Conservation (phyloP, 2,113 vertebrate species). For the Myiozetetes cayanensis region DNA sequence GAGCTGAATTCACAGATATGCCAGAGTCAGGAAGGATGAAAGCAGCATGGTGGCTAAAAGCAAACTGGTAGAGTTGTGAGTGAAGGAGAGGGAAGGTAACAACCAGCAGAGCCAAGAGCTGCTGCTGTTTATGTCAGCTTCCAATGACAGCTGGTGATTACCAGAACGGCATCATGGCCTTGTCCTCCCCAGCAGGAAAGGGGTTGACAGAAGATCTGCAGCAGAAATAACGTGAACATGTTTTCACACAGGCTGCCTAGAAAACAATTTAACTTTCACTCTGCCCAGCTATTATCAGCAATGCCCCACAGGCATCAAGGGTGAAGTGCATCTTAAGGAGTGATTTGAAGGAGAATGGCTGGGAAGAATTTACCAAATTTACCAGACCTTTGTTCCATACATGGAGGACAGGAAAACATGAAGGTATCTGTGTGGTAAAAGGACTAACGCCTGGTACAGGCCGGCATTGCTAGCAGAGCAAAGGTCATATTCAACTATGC, state of each 20-base stretch:
- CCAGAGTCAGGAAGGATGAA: background rate
- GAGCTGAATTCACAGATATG: background rate
- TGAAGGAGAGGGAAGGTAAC: background rate
- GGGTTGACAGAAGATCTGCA: background rate
- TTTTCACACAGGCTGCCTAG: background rate
- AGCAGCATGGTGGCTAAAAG: background rate
- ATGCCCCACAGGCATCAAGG: background rate
- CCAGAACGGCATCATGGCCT: background rate
- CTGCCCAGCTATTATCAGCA: slow-evolving; percentile 11
- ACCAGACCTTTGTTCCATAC: background rate
- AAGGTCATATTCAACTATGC: background rate
- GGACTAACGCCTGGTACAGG: background rate
- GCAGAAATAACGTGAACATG: background rate
- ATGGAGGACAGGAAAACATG: background rate
- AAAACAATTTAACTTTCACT: background rate
- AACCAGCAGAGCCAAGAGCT: background rate
- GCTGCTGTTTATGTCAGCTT: background rate
- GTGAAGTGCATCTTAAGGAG: background rate
- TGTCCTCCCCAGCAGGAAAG: background rate
- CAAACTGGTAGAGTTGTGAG: background rate
- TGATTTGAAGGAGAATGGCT: background rate
- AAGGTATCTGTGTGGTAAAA: background rate
- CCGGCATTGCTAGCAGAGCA: background rate
- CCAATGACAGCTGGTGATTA: background rate
- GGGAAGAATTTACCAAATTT: slow-evolving; percentile 29